phyloP scores from a whole-genome alignment of 1,140 invertebrate species.

The Nymphalis io region DNA sequence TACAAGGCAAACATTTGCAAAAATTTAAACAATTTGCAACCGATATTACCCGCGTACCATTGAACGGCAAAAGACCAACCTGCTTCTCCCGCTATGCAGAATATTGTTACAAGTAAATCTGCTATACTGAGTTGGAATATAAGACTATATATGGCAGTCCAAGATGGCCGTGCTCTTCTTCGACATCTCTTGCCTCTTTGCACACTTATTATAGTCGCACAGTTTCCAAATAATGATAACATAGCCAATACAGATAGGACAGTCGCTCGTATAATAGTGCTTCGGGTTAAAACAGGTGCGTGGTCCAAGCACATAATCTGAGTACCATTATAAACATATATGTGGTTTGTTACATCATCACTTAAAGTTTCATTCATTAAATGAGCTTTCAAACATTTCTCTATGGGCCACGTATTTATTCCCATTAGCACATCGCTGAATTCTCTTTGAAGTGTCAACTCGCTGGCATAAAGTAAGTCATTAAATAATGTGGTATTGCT shows the following conservation, averaged over 20 bases:
- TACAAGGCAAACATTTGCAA: slow-evolving; percentile 91
- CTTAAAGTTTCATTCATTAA: slow-evolving; percentile 51
- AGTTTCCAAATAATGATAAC: slow-evolving; percentile 87
- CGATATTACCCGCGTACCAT: slow-evolving; percentile 88
- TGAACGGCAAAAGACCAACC: slow-evolving; percentile 90
- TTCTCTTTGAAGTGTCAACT: slow-evolving; percentile 46
- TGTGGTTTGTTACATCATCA: slow-evolving; percentile 46
- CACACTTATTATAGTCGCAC: slow-evolving; percentile 88
- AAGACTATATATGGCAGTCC: slow-evolving; percentile 88
- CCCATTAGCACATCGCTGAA: slow-evolving; percentile 35
- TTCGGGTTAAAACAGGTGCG: slow-evolving; percentile 83
- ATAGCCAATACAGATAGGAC: slow-evolving; percentile 85
- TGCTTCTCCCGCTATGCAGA: slow-evolving; percentile 89
- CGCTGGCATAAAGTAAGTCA: slow-evolving; percentile 44
- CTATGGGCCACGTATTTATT: slow-evolving; percentile 56
- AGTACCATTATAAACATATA: slow-evolving; percentile 67
- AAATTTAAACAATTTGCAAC: slow-evolving; percentile 91
- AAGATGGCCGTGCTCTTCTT: slow-evolving; percentile 81
- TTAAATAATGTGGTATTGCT: slow-evolving; percentile 73
- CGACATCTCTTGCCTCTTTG: slow-evolving; percentile 81
- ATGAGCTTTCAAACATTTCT: slow-evolving; percentile 57
- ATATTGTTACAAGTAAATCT: slow-evolving; percentile 89
- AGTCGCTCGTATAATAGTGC: slow-evolving; percentile 83
- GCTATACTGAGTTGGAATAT: slow-evolving; percentile 89
- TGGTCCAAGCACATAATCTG: slow-evolving; percentile 81